Evolutionary conservation across 2,113 vertebrate species (phyloP).

Genomic region (Amphilophus citrinellus): DNA sequence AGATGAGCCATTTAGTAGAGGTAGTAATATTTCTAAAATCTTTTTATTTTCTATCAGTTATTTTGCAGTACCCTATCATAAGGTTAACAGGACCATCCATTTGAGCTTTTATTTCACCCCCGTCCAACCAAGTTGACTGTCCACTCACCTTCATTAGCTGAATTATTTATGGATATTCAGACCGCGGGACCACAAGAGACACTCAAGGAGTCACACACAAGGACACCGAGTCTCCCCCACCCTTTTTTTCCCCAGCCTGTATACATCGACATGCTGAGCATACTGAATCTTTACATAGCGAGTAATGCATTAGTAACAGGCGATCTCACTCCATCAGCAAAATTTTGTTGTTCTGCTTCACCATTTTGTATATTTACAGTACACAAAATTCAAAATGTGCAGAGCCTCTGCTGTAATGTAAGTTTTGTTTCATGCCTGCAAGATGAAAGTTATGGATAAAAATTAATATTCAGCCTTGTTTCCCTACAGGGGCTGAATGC

Average conservation of each 20-base stretch:
- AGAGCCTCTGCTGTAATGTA: constrained; percentile 10
- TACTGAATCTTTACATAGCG: background rate
- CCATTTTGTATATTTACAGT: background rate
- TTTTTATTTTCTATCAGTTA: background rate
- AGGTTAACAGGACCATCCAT: background rate
- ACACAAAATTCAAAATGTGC: background rate
- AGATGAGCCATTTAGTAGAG: background rate
- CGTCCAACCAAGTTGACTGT: constrained; percentile 32
- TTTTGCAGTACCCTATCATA: background rate
- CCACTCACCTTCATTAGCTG: constrained; percentile 42
- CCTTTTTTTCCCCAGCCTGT: background rate
- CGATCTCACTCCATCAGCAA: background rate
- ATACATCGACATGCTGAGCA: background rate
- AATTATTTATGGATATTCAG: constrained; percentile 62
- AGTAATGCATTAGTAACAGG: background rate
- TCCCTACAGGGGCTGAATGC: background rate
- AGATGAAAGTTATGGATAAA: background rate
- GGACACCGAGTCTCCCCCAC: constrained; percentile 2
- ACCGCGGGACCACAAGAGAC: constrained; percentile 11
- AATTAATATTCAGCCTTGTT: constrained; percentile 11
- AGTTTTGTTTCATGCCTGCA: background rate
- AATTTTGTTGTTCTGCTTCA: background rate
- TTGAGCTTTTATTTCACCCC: constrained; percentile 4
- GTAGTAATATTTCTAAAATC: background rate
- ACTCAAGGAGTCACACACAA: constrained; percentile 33